Base-by-base conservation (phyloP, 2,113 vertebrate species). In the Oncorhynchus masou region DNA sequence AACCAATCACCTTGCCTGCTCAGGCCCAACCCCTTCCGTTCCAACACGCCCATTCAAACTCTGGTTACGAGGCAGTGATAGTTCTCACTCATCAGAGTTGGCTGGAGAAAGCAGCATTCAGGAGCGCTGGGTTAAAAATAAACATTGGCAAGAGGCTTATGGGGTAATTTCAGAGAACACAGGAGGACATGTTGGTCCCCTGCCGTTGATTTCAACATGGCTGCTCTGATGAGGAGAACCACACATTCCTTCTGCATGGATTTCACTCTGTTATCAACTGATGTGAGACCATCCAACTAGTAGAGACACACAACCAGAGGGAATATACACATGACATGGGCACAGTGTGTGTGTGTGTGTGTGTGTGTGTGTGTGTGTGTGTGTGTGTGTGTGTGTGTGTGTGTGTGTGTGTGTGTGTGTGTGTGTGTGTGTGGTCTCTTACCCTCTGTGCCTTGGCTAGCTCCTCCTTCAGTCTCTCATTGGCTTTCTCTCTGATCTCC, bases 371-470 rank as follows among this genome's bases (percentile, higher is more conserved):
- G 29, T 31, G 29, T 31, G 29, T 4, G 29, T 31, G 29, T 31
- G 29, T 4, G 29, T 31, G 29, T 31, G 29, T 4, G 29, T 31
- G 29, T 31, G 29, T 4, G 29, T 31, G 29, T 31, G 29, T 4
- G 29, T 31, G 29, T 31, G 29, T 4, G 29, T 31, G 29, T 31
- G 29, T 4, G 29, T 31, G 29, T 71, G 71, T 54, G 62, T 19
- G n/a, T n/a, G n/a, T n/a, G n/a, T 29, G 27, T 31, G 29, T 4
- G 29, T 31, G 29, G 31, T 16, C 19, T 77, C 92, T 93, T 95
- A 99, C 97, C 95, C 95, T 94, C 91, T 99, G 97, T 80, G 98
- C 98, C 94, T 98, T 99, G 79, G 93, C 94, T 76, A 99, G 96
- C 93, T 99, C 98, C 88, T 99, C 98, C 91, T 96, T 99, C 90